Percentiles rank a stretch among this genome's conserved stretches.
Evolutionary conservation across 1,140 invertebrate genomes (phyloP).

Genomic region (Lasioglossum albipes): DNA sequence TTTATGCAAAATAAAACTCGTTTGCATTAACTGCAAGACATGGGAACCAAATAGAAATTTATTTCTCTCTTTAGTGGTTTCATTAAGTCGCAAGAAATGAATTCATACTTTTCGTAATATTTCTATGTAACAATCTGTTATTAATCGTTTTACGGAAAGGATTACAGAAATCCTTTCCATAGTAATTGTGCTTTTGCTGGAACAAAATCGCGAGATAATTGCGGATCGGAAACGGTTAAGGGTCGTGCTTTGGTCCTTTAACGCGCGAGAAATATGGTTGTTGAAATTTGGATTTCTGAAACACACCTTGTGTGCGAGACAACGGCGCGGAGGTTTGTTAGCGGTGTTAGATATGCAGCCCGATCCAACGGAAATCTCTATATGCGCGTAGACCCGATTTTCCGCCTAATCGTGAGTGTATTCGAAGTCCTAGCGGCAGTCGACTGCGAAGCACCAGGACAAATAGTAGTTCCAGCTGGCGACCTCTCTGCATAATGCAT

Average conservation of each 20-base stretch:
- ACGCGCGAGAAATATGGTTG: background rate
- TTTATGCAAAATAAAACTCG: no score
- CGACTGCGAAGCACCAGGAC: constrained; percentile 31
- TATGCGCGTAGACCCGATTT: constrained; percentile 42
- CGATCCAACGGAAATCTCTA: constrained; percentile 24
- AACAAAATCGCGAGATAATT: background rate
- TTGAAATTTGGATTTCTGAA: background rate
- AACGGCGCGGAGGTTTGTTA: background rate
- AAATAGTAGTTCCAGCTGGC: constrained; percentile 63
- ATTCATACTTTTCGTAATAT: no score
- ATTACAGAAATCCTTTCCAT: no score
- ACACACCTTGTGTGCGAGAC: background rate
- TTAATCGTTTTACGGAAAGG: no score
- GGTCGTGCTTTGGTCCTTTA: no score
- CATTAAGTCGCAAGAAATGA: no score
- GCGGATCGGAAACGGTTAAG: no score
- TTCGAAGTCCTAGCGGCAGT: constrained; percentile 35
- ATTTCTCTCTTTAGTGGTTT: no score
- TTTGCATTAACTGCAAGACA: no score
- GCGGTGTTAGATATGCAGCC: constrained; percentile 9
- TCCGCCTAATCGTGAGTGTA: constrained; percentile 49
- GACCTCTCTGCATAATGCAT: constrained; percentile 71
- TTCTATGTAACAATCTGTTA: no score
- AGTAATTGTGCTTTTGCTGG: no score
- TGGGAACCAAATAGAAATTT: no score